These are phyloP conservation scores for Acanthopagrus latus DNA, from an alignment of 2,797 vertebrate genomes.

Conservation along the genomic window DNA sequence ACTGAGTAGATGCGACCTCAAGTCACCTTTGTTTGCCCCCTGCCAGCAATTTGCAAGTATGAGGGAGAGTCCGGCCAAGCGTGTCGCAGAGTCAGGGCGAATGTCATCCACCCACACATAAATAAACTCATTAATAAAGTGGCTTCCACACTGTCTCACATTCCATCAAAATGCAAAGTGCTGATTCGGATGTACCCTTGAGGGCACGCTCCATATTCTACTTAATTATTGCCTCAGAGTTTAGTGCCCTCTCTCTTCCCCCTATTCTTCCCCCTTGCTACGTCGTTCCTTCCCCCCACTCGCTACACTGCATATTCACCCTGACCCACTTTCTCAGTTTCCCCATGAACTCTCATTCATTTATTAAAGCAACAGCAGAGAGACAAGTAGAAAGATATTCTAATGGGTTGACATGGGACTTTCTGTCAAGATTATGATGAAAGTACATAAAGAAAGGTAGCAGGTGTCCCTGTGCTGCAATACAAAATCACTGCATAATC, in stretches of 20 bases:
- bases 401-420: conserved; percentile 31
- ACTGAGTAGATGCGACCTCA: conserved; percentile 55
- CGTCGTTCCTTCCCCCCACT: background rate
- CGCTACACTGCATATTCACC: conserved; percentile 16
- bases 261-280: conserved; percentile 5
- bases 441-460: conserved; percentile 38
- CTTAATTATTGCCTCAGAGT: conserved; percentile 68
- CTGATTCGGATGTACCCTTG: conserved; percentile 63
- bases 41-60: conserved; percentile 72
- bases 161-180: conserved; percentile 76
- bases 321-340: conserved; percentile 59
- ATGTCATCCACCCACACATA: conserved; percentile 65
- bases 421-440: conserved; percentile 41
- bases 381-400: conserved; percentile 18
- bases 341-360: conserved; percentile 37
- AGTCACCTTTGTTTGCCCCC: conserved; percentile 67
- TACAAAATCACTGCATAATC: conserved; percentile 56
- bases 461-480: conserved; percentile 33
- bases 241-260: conserved; percentile 30
- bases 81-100: conserved; percentile 67
- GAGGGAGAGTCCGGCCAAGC: conserved; percentile 63
- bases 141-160: conserved; percentile 59
- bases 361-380: conserved; percentile 36
- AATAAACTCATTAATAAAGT: conserved; percentile 76
- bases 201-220: conserved; percentile 65